A percentile compares a stretch with the other conserved stretches of the same genome.
These are phyloP conservation scores for Habrosyne pyritoides DNA, from an alignment of 2,888 invertebrate species.

Conservation along the genomic window DNA sequence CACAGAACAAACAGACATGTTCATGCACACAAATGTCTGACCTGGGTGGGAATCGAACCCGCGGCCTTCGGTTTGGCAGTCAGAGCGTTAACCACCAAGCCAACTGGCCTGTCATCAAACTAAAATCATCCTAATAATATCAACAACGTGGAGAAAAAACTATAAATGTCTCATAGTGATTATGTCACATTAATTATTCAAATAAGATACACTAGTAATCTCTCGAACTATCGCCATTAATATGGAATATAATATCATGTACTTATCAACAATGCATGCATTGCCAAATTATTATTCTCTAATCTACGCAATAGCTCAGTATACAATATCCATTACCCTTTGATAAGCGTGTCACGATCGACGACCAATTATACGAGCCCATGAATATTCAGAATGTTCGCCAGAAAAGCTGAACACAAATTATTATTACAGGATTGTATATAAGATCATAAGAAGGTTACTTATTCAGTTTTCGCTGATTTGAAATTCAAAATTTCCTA, in stretches of 20 bases:
- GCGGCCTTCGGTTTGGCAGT: too few species aligned
- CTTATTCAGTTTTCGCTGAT: background rate
- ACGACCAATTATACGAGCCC: background rate
- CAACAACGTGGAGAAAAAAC: too few species aligned
- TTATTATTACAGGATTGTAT: background rate
- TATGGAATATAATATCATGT: background rate
- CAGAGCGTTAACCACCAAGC: too few species aligned
- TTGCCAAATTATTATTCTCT: background rate
- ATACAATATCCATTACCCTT: conserved; percentile 36
- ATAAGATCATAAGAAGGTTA: background rate
- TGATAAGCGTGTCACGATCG: conserved; percentile 25
- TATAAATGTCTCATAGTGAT: too few species aligned
- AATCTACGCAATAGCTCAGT: conserved; percentile 33
- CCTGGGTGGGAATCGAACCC: too few species aligned
- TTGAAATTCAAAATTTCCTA: too few species aligned
- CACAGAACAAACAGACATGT: too few species aligned
- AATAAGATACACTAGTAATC: background rate
- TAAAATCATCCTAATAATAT: too few species aligned
- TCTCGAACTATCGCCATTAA: background rate
- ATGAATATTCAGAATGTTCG: conserved; percentile 1
- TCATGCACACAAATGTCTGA: too few species aligned
- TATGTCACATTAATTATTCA: background rate
- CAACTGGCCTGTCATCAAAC: too few species aligned
- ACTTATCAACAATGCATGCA: background rate
- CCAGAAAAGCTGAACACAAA: background rate